phyloP scores from a whole-genome alignment of 2,113 vertebrate species.

The Etheostoma cragini region DNA sequence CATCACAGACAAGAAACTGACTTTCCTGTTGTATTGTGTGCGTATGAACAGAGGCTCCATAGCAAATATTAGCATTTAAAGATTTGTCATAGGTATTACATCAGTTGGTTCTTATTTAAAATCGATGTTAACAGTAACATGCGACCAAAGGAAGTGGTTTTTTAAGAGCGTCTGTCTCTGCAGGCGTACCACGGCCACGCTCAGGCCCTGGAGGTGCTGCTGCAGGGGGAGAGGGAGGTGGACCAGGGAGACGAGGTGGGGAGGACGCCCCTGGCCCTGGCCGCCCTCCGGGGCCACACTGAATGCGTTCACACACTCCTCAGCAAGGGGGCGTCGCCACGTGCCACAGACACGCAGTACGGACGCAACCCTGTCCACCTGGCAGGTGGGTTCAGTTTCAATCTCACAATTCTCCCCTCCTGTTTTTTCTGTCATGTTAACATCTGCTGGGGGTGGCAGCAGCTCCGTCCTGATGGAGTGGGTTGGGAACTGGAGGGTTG shows the following conservation, averaged over 20 bases:
- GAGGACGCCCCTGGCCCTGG: slow-evolving; percentile 92
- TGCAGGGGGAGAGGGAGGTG: slow-evolving; percentile 90
- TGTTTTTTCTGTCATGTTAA: background rate
- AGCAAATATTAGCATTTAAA: background rate
- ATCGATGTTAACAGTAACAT: too few relatives aligned
- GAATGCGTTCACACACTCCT: slow-evolving; percentile 95
- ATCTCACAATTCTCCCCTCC: too few relatives aligned
- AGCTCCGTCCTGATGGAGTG: too few relatives aligned
- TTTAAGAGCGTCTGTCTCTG: background rate
- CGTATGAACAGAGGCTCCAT: background rate
- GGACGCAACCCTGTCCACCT: slow-evolving; percentile 91
- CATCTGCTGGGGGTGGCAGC: background rate
- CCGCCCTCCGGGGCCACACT: slow-evolving; percentile 90
- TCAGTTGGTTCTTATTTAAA: too few relatives aligned
- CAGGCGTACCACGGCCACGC: slow-evolving; percentile 97
- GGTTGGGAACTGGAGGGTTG: too few relatives aligned
- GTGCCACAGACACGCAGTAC: slow-evolving; percentile 86
- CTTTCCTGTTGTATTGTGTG: too few relatives aligned
- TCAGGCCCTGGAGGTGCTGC: slow-evolving; percentile 93
- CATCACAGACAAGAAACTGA: too few relatives aligned
- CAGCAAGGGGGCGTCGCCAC: slow-evolving; percentile 92
- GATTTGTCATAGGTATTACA: background rate
- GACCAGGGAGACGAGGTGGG: slow-evolving; percentile 93
- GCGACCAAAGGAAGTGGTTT: too few relatives aligned
- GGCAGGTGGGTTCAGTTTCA: slow-evolving; percentile 80